Conservation (phyloP, 1,140 invertebrate genomes). For the Colletes latitarsis region DNA sequence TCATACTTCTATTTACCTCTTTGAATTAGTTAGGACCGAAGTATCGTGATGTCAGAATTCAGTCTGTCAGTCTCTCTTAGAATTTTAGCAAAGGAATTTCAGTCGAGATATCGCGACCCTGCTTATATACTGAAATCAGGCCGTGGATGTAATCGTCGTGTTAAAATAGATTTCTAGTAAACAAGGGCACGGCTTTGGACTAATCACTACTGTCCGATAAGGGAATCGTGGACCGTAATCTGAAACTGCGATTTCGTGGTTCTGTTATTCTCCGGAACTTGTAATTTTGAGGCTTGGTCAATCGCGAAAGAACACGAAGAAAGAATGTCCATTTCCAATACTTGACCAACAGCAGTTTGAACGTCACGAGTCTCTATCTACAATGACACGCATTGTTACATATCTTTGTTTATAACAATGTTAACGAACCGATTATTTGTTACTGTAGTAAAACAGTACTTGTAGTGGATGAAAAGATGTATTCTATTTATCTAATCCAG, state of each 20-base stretch:
- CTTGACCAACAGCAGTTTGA: neutral
- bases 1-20: too few relatives aligned
- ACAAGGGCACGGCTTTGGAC: constrained; percentile 70
- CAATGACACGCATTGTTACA: too few relatives aligned
- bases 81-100: too few relatives aligned
- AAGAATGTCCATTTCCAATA: neutral
- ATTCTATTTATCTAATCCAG: too few relatives aligned
- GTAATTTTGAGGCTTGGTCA: neutral
- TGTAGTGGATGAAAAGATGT: too few relatives aligned
- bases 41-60: too few relatives aligned
- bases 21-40: too few relatives aligned
- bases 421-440: too few relatives aligned
- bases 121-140: constrained; percentile 69
- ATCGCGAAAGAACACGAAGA: neutral
- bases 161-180: constrained; percentile 74
- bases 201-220: constrained; percentile 68
- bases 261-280: neutral
- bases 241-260: neutral
- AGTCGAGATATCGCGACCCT: constrained; percentile 1
- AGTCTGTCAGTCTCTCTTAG: too few relatives aligned
- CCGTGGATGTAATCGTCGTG: constrained; percentile 60
- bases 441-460: too few relatives aligned
- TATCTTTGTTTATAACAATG: too few relatives aligned
- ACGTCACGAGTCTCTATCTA: too few relatives aligned
- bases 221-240: constrained; percentile 37